These are phyloP conservation scores for Platyura marginata DNA, from an alignment of 1,140 invertebrate species.

Conservation along the genomic window DNA sequence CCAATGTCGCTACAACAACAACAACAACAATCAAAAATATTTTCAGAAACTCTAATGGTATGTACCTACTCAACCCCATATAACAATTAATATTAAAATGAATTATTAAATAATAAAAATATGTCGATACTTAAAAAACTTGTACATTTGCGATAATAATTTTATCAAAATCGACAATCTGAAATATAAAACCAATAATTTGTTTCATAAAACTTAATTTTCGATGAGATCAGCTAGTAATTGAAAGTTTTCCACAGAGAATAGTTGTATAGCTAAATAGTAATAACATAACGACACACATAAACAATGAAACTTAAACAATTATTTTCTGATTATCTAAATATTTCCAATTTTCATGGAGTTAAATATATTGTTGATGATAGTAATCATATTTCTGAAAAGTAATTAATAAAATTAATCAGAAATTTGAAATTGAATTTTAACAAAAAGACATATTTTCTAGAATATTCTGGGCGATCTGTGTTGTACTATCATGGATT, in stretches of 20 bases:
- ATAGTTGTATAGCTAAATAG: too few species aligned
- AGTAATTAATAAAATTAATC: conserved; percentile 12
- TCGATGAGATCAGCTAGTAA: background rate
- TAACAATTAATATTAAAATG: too few species aligned
- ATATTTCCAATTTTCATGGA: conserved; percentile 31
- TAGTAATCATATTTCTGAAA: conserved; percentile 30
- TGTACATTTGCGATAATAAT: background rate
- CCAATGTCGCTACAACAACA: too few species aligned
- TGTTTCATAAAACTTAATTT: background rate
- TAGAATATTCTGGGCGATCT: conserved; percentile 42
- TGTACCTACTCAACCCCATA: too few species aligned
- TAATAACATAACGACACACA: background rate
- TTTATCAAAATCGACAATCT: background rate
- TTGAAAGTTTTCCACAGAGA: background rate
- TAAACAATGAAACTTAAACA: background rate
- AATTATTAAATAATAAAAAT: too few species aligned
- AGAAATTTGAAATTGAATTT: conserved; percentile 1
- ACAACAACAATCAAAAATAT: too few species aligned
- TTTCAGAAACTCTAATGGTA: too few species aligned
- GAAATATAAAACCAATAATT: background rate
- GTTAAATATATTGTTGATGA: conserved; percentile 32
- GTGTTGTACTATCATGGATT: conserved; percentile 38
- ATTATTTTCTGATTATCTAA: conserved; percentile 14
- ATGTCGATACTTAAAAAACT: too few species aligned
- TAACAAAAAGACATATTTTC: conserved; percentile 5